A percentile compares a stretch with the other conserved stretches of the same genome.
phyloP scores from a whole-genome alignment of 2,113 vertebrate species.

The Pangasianodon hypophthalmus region DNA sequence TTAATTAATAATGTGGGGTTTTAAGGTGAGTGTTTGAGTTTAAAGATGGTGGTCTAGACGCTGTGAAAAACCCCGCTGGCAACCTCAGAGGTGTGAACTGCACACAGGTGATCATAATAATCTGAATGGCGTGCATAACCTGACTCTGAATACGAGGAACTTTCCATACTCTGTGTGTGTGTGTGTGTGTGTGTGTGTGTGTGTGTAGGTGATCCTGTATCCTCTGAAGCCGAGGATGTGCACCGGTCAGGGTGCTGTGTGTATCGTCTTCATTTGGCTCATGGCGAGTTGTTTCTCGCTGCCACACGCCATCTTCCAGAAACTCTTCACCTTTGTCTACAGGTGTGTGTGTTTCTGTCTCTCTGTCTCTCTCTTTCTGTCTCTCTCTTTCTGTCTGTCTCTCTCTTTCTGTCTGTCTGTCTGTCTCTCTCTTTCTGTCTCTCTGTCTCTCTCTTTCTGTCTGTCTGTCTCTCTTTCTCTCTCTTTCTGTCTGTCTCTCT shows the following conservation, averaged over 20 bases:
- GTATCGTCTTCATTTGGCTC: slow-evolving; percentile 85
- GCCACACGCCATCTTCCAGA: slow-evolving; percentile 93
- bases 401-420: not conserved
- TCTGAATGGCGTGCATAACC: no score
- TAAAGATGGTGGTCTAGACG: no score
- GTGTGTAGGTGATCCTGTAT: slow-evolving; percentile 84
- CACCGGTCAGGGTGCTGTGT: slow-evolving; percentile 76
- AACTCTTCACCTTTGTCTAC: slow-evolving; percentile 87
- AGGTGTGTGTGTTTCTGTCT: slow-evolving; percentile 63
- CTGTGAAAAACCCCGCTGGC: no score
- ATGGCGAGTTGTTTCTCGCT: slow-evolving; percentile 91
- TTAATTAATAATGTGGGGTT: no score
- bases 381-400: not conserved
- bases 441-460: not conserved
- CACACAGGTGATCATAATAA: no score
- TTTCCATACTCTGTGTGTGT: not conserved
- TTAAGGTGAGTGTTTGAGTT: no score
- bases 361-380: not conserved
- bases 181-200: slow-evolving; percentile 40
- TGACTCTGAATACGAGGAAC: no score
- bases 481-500: not conserved
- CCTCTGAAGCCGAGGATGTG: slow-evolving; percentile 88
- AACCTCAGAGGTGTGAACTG: no score
- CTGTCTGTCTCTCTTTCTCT: not conserved
- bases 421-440: not conserved